Percentiles rank a stretch among this genome's conserved stretches.
Conservation (phyloP, 2,888 invertebrate genomes). For the Volucella bombylans region DNA sequence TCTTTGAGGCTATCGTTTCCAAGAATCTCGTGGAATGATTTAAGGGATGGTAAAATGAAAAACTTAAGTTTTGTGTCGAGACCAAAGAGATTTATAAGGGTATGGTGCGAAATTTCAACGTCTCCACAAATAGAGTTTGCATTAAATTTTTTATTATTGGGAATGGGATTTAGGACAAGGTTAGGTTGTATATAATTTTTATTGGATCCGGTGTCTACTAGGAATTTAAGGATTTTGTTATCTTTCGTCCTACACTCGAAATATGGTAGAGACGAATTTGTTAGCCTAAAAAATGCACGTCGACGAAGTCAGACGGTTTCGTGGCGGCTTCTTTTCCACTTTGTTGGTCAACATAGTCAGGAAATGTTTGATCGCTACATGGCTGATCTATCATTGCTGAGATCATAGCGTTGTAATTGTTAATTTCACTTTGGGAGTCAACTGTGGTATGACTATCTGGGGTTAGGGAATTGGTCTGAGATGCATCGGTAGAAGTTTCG, state of each 20-base stretch:
- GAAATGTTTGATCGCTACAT: too few relatives aligned
- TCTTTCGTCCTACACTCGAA: constrained; percentile 5
- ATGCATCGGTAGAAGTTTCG: too few relatives aligned
- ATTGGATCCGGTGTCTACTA: too few relatives aligned
- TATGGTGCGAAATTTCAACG: constrained; percentile 25
- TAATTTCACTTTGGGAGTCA: too few relatives aligned
- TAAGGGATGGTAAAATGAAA: constrained; percentile 40
- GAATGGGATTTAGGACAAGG: too few relatives aligned
- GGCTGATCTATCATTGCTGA: neutral
- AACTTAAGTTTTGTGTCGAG: constrained; percentile 10
- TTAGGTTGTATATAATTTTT: too few relatives aligned
- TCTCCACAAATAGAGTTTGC: neutral
- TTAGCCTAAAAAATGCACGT: too few relatives aligned
- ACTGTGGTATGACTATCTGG: neutral
- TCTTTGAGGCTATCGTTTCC: constrained; percentile 52
- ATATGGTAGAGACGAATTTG: constrained; percentile 21
- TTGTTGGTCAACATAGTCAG: neutral
- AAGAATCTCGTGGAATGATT: constrained; percentile 42
- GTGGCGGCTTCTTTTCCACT: neutral
- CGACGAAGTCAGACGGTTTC: too few relatives aligned
- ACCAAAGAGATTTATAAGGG: constrained; percentile 19
- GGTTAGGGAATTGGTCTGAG: neutral
- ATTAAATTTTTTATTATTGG: too few relatives aligned
- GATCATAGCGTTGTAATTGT: too few relatives aligned
- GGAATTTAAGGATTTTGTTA: neutral